Evolutionary conservation across 2,113 vertebrate genomes (phyloP), one percentile per base, ranked within the genome.

Genomic region (Sitta europaea): DNA sequence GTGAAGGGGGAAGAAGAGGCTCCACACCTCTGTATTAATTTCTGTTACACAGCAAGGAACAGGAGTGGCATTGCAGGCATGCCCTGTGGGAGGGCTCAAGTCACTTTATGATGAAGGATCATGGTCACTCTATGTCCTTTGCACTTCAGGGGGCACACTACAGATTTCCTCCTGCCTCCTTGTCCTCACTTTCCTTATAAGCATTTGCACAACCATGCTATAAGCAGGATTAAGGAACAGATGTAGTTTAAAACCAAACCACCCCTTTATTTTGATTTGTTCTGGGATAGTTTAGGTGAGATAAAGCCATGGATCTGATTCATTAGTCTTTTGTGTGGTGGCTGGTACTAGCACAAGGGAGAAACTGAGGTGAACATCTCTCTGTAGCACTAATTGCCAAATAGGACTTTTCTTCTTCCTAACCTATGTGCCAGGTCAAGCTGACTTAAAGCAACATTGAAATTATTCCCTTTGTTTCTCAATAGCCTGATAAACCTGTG

Each of bases 321-420:
- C 6, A 35, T 59, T 9, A 42, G 54, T 38, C 12, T 61, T 88
- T 54, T 43, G 5, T 21, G 3, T 36, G 23, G 29, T 28, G 55
- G 8, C 6, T 23, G 22, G 11, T 65, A 73, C 11, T 18, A 45
- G 9, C 21, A 81, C 21, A 66, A 33, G 18, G 12, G 10, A 72
- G 10, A 53, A 82, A 43, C 3, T 28, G 31, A 78, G n/a, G 3
- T 43, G 43, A 57, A 3, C 36, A 38, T 5, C 14, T 71, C 24
- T 4, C 3, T 11, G 19, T 33, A 42, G 15, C 31, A 15, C 10
- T 45, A 59, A 31, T 28, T 43, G 31, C 12, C 0, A 0, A 78
- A 36, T 11, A 70, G 28, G 33, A 48, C 3, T 16, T 54, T 66
- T 62, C 10, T 21, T 51, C 45, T 51, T 51, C 61, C 54, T 86